Evolutionary conservation across 2,113 vertebrate genomes (phyloP).

Genomic region (Phaetusa simplex): DNA sequence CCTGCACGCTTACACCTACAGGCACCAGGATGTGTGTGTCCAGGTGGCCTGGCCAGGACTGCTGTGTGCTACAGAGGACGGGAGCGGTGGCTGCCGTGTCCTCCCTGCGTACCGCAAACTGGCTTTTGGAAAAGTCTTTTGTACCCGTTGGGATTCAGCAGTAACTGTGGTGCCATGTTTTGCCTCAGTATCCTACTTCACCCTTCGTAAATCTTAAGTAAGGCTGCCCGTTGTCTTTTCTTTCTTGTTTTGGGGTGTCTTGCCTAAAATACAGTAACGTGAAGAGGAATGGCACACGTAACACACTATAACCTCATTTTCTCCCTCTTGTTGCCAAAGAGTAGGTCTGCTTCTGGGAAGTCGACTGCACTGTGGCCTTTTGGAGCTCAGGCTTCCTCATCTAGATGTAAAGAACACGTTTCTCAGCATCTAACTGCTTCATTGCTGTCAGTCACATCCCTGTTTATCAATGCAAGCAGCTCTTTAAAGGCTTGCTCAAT

Average conservation of each 20-base stretch:
- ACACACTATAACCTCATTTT: not conserved
- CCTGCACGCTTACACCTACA: accelerated
- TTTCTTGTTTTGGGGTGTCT: not conserved
- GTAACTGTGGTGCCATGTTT: not conserved
- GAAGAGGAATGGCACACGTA: not conserved
- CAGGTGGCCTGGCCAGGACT: not conserved
- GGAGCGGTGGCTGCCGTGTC: not conserved
- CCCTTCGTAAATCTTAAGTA: not conserved
- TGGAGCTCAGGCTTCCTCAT: not conserved
- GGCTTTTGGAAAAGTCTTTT: not conserved
- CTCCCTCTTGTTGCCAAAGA: not conserved
- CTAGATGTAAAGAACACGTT: not conserved
- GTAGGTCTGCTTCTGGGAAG: not conserved
- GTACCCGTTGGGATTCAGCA: not conserved
- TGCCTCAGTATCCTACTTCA: not conserved
- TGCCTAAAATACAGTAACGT: accelerated
- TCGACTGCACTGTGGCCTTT: not conserved
- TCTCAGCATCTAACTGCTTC: not conserved
- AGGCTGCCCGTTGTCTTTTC: not conserved
- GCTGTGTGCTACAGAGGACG: not conserved
- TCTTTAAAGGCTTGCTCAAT: not conserved
- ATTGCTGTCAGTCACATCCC: not conserved
- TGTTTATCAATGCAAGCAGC: not conserved
- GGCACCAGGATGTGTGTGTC: not conserved
- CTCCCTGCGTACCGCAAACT: not conserved